phyloP scores from a whole-genome alignment of 2,797 vertebrate genomes.

The Triplophysa bombifrons region DNA sequence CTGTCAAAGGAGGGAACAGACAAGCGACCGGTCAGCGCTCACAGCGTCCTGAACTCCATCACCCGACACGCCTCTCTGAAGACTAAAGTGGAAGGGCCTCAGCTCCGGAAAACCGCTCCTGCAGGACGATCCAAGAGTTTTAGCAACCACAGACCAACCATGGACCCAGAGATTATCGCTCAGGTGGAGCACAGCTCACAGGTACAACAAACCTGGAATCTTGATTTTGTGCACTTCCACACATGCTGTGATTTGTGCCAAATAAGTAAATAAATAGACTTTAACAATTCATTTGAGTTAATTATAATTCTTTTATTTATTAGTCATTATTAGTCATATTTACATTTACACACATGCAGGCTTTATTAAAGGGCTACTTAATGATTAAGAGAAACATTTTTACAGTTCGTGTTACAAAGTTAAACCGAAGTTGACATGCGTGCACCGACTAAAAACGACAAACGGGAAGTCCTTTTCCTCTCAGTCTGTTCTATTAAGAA shows the following conservation, averaged over 20 bases:
- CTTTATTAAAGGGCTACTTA: too few relatives aligned
- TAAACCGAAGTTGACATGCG: too few relatives aligned
- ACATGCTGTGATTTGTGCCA: neutral
- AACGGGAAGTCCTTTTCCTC: too few relatives aligned
- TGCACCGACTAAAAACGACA: too few relatives aligned
- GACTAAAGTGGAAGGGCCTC: slow-evolving; percentile 92
- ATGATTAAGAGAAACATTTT: too few relatives aligned
- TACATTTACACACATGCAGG: too few relatives aligned
- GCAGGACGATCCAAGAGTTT: slow-evolving; percentile 97
- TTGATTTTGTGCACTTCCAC: neutral
- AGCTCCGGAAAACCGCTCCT: slow-evolving; percentile 86
- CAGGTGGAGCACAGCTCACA: slow-evolving; percentile 83
- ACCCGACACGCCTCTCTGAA: slow-evolving; percentile 96
- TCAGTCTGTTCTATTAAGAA: neutral
- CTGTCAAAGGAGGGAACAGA: slow-evolving; percentile 89
- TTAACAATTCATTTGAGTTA: too few relatives aligned
- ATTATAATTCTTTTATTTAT: too few relatives aligned
- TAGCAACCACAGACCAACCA: slow-evolving; percentile 95
- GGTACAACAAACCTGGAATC: slow-evolving; percentile 49
- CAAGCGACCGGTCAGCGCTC: slow-evolving; percentile 89
- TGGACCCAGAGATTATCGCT: slow-evolving; percentile 91
- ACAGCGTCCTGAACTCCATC: slow-evolving; percentile 93
- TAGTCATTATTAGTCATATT: too few relatives aligned
- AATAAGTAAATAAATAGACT: too few relatives aligned
- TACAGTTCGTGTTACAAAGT: too few relatives aligned